These are phyloP conservation scores for Hylyphantes graminicola DNA, from an alignment of 1,140 invertebrate genomes.

Conservation along the genomic window DNA sequence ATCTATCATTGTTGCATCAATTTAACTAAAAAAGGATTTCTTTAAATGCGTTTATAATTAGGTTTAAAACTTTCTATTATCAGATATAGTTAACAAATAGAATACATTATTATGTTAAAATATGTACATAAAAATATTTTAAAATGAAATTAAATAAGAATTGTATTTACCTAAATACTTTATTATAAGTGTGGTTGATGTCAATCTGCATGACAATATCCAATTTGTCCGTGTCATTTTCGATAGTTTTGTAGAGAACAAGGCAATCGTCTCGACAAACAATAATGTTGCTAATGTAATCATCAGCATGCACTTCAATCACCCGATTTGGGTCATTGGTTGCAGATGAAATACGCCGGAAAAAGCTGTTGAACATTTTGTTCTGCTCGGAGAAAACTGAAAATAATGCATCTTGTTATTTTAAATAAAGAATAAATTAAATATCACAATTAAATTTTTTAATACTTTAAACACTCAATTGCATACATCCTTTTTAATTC, in stretches of 20 bases:
- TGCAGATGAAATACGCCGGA: conserved; percentile 5
- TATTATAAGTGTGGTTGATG: conserved; percentile 75
- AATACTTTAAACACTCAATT: no score
- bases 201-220: conserved; percentile 80
- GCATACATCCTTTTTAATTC: no score
- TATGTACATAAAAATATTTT: not conserved
- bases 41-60: not conserved
- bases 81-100: not conserved
- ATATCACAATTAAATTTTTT: no score
- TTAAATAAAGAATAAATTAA: no score
- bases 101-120: no score
- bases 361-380: conserved; percentile 40
- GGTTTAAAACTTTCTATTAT: no score
- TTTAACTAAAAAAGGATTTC: no score
- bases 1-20: no score
- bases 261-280: conserved; percentile 77
- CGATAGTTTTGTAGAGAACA: conserved; percentile 72
- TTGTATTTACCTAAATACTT: conserved; percentile 75
- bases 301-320: conserved; percentile 75
- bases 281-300: conserved; percentile 75
- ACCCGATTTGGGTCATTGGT: conserved; percentile 68
- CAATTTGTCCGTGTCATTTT: conserved; percentile 70
- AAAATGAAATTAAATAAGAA: not conserved
- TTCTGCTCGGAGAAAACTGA: no score
- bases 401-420: no score